Evolutionary conservation across 1,140 invertebrate genomes (phyloP), one percentile per base, ranked within the genome.

Genomic region (Caerostris extrusa): DNA sequence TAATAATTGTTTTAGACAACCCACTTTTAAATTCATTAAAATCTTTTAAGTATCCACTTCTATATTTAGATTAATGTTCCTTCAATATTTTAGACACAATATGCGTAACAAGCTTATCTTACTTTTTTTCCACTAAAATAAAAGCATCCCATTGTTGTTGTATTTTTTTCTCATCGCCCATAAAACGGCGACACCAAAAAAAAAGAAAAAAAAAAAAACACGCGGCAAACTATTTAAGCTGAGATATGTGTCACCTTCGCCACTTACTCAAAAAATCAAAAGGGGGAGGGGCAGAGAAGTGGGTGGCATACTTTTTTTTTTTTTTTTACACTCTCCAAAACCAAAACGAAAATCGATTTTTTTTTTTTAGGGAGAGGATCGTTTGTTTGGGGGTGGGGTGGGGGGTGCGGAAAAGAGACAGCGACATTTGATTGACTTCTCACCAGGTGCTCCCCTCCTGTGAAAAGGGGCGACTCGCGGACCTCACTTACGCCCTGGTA

Each of bases 361-460:
- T 91, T 82, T 90, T 90, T n/a, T 71, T 8, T 17, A 64, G n/a
- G 19, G 64, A 55, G 7, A 19, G 50, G 86, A 50, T 34, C 12
- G 61, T 71, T 90, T 64, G 87, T 58, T 77, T 77, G 34, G 71
- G 17, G 69, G 71, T 14, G 8, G 82, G 17, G 17, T 53, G 7
- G 56, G 14, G 82, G 17, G 17, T 53, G 7, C n/a, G 3, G 64
- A 19, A 34, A 61, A 71, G 61, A 71, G 86, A 81, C 90, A 82
- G 90, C 71, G 91, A 92, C 81, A 86, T 86, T 86, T 92, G 91
- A 92, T 92, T 92, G 91, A 92, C 91, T 92, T 69, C 91, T 92
- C 91, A 50, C 91, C 91, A 92, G 91, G 91, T 92, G 91, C 61
- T 81, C 91, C 55, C 91, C 61, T 17, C 7, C 57, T 57, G 89